Evolutionary conservation across 2,797 vertebrate species (phyloP).

Genomic region (Ctenopoma multispine): DNA sequence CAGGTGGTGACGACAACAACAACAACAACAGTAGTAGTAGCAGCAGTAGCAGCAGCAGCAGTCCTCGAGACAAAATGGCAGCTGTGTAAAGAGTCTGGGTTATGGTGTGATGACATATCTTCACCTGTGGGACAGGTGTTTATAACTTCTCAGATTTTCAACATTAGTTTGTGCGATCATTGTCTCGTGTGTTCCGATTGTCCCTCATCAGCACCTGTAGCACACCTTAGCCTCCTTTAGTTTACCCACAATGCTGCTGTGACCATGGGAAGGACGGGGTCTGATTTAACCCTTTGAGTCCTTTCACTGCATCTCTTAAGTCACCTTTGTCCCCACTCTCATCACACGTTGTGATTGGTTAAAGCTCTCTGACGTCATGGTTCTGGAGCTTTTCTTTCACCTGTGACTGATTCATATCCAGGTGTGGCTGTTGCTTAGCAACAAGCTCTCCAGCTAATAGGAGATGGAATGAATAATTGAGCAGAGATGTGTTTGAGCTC

Average conservation of each 20-base stretch:
- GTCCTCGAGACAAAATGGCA: constrained; percentile 76
- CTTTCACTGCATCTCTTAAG: background rate
- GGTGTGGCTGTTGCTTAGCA: constrained; percentile 34
- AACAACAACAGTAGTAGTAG: constrained; percentile 51
- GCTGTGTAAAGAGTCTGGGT: constrained; percentile 55
- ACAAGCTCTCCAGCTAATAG: constrained; percentile 18
- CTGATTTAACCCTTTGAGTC: background rate
- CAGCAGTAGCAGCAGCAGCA: constrained; percentile 38
- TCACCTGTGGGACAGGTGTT: background rate
- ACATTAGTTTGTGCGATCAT: constrained; percentile 28
- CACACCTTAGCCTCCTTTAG: constrained; percentile 28
- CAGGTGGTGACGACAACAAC: constrained; percentile 78
- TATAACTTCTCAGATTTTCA: constrained; percentile 32
- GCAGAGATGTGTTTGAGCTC: constrained; percentile 17
- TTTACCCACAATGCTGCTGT: constrained; percentile 24
- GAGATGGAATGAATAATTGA: background rate
- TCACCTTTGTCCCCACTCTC: background rate
- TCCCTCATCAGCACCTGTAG: constrained; percentile 73
- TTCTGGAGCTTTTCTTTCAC: constrained; percentile 27
- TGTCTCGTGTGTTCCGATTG: constrained; percentile 34
- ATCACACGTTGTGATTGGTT: constrained; percentile 47
- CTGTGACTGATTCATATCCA: constrained; percentile 18
- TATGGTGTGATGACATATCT: background rate
- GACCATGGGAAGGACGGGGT: constrained; percentile 11
- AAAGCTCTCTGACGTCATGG: constrained; percentile 36